Evolutionary conservation across 1,140 invertebrate genomes (phyloP).

Genomic region (Oryzaephilus surinamensis): DNA sequence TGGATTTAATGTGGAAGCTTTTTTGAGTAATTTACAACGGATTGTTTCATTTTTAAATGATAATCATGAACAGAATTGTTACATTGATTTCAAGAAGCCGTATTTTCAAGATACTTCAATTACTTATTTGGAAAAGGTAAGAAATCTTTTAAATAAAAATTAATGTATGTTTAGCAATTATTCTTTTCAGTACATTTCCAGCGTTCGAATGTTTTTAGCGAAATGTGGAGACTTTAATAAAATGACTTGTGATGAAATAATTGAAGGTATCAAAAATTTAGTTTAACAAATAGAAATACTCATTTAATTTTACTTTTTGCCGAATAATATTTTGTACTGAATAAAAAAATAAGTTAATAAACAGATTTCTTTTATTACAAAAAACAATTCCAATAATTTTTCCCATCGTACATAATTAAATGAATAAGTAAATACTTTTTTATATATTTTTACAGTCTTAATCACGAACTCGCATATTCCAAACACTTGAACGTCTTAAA

Average conservation of each 20-base stretch:
- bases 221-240: slow-evolving; percentile 25
- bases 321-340: too few relatives aligned
- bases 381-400: background rate
- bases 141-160: slow-evolving; percentile 10
- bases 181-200: slow-evolving; percentile 28
- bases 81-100: slow-evolving; percentile 23
- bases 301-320: too few relatives aligned
- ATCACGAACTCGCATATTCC: slow-evolving; percentile 75
- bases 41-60: slow-evolving; percentile 11
- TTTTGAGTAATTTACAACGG: slow-evolving; percentile 16
- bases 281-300: too few relatives aligned
- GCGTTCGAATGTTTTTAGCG: slow-evolving; percentile 32
- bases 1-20: slow-evolving; percentile 17
- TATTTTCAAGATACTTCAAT: slow-evolving; percentile 32
- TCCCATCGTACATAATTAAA: background rate
- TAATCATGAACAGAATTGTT: slow-evolving; percentile 8
- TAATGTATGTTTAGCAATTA: too few relatives aligned
- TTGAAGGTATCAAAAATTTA: slow-evolving; percentile 35
- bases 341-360: too few relatives aligned
- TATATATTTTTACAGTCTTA: too few relatives aligned
- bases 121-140: slow-evolving; percentile 32
- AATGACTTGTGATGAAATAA: slow-evolving; percentile 30
- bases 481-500: slow-evolving; percentile 73
- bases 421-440: slow-evolving; percentile 8
- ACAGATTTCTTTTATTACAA: background rate